phyloP scores from a whole-genome alignment of 2,113 vertebrate genomes.

The Platysteira castanea region DNA sequence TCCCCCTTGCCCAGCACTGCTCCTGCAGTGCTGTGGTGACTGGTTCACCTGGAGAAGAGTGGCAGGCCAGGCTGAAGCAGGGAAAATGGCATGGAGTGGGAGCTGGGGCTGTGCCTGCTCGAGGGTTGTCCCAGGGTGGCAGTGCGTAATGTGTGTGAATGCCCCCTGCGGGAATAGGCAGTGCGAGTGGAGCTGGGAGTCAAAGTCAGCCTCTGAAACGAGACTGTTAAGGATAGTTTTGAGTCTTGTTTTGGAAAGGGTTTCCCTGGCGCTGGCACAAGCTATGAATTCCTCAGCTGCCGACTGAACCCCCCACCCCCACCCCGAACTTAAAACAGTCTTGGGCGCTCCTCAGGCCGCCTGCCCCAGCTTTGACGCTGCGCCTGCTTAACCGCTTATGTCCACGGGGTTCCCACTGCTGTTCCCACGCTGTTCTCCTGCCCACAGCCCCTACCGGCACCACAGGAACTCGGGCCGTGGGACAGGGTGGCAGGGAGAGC shows the following conservation, averaged over 20 bases:
- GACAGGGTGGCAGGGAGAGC: background rate
- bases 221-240: background rate
- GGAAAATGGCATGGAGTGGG: too few species aligned
- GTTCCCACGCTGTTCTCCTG: background rate
- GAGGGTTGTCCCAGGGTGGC: background rate
- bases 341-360: background rate
- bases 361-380: background rate
- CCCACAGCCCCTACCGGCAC: rapidly evolving
- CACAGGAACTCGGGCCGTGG: rapidly evolving
- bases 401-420: background rate
- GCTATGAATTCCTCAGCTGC: conserved; percentile 80
- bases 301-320: conserved; percentile 65
- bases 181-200: background rate
- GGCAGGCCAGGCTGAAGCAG: background rate
- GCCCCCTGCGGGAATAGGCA: rapidly evolving
- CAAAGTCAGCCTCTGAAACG: conserved; percentile 3
- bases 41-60: background rate
- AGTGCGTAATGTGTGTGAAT: rapidly evolving
- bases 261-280: conserved; percentile 81
- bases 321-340: conserved; percentile 23
- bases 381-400: background rate
- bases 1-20: rapidly evolving
- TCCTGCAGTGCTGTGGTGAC: background rate
- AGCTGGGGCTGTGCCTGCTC: background rate
- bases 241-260: conserved; percentile 82